Percentiles rank a stretch among this genome's conserved stretches.
These are phyloP conservation scores for Acrobasis consociella DNA, from an alignment of 2,888 invertebrate genomes.

Conservation along the genomic window DNA sequence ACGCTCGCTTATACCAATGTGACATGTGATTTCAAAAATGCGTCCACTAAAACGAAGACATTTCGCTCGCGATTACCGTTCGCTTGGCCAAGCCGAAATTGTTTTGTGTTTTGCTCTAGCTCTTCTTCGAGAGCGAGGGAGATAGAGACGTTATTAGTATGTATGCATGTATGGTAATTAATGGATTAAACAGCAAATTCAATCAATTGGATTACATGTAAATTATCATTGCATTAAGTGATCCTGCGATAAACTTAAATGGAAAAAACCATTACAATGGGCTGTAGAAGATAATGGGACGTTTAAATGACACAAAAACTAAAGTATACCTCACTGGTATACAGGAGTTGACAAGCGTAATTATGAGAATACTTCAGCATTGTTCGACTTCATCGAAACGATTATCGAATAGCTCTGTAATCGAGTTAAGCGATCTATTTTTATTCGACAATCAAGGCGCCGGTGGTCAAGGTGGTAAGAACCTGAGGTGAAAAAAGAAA, in stretches of 20 bases:
- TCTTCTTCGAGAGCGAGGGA: too few relatives aligned
- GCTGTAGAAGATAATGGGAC: conserved; percentile 3
- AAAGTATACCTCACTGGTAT: conserved; percentile 2
- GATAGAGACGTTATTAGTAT: not conserved
- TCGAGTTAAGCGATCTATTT: conserved; percentile 9
- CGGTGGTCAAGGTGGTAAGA: not conserved
- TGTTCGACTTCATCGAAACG: conserved; percentile 12
- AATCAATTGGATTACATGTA: not conserved
- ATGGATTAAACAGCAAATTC: not conserved
- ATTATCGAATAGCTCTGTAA: conserved; percentile 11
- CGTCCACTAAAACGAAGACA: too few relatives aligned
- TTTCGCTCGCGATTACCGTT: too few relatives aligned
- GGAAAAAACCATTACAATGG: conserved; percentile 11
- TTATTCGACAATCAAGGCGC: not conserved
- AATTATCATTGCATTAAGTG: not conserved
- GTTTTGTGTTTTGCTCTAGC: too few relatives aligned
- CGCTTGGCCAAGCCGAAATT: too few relatives aligned
- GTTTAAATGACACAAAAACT: conserved; percentile 11
- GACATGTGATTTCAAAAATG: too few relatives aligned
- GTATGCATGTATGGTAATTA: too few relatives aligned
- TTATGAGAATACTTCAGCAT: conserved; percentile 14
- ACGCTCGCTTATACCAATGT: too few relatives aligned
- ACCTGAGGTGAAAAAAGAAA: not conserved
- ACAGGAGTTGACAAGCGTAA: conserved; percentile 15
- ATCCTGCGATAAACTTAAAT: not conserved